phyloP scores from a whole-genome alignment of 2,113 vertebrate species.

The Oenanthe oenanthe region DNA sequence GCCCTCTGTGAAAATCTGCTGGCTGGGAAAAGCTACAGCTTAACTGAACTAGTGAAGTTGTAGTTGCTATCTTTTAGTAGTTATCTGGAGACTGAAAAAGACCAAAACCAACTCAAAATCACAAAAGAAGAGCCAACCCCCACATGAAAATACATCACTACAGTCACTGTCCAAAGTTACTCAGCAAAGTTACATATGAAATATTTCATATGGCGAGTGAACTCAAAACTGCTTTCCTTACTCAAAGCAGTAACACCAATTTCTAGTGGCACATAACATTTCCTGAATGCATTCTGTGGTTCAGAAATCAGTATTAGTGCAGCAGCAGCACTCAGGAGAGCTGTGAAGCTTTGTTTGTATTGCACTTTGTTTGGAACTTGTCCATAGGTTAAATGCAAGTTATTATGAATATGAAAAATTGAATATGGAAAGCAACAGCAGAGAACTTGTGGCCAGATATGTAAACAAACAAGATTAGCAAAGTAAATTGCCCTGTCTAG shows the following conservation, averaged over 20 bases:
- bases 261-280: rapidly evolving
- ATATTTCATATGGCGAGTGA: neutral
- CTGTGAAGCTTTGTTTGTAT: neutral
- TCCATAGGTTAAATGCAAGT: neutral
- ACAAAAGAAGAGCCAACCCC: neutral
- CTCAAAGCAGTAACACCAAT: neutral
- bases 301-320: neutral
- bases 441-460: neutral
- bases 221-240: neutral
- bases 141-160: neutral
- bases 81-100: neutral
- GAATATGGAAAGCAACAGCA: neutral
- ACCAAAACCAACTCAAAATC: neutral
- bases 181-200: neutral
- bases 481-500: neutral
- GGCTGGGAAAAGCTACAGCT: neutral
- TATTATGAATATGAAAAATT: neutral
- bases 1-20: neutral
- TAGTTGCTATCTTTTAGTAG: neutral
- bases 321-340: neutral
- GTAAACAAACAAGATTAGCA: neutral
- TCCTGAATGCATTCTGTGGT: neutral
- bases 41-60: neutral
- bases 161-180: neutral
- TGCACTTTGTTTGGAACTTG: neutral